Evolutionary conservation across 2,797 vertebrate genomes (phyloP).

Genomic region (Silurus lanzhouensis): DNA sequence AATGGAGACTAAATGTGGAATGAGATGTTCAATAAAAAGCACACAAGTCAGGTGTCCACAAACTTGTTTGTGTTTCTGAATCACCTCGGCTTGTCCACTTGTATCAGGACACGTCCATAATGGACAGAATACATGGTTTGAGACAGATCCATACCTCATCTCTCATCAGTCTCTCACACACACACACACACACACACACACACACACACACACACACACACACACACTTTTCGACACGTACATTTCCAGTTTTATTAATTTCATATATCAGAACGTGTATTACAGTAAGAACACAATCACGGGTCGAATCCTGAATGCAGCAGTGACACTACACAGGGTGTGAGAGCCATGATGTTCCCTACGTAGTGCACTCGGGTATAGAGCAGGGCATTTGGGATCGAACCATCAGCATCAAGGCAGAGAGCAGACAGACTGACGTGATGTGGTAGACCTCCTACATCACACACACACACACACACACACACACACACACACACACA

Average conservation of each 20-base stretch:
- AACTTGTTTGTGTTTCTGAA: no score
- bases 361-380: not conserved
- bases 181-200: not conserved
- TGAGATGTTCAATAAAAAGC: no score
- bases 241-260: constrained; percentile 63
- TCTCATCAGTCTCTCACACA: not conserved
- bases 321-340: not conserved
- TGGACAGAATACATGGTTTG: no score
- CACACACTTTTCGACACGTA: not conserved
- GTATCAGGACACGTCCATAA: no score
- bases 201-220: constrained; percentile 4
- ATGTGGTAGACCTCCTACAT: not conserved
- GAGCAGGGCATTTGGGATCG: constrained; percentile 14
- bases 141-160: no score
- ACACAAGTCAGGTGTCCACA: no score
- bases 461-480: not conserved
- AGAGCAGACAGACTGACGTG: not conserved
- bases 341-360: not conserved
- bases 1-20: no score
- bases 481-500: constrained; percentile 12
- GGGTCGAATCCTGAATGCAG: constrained; percentile 15
- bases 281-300: constrained; percentile 77
- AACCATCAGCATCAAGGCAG: not conserved
- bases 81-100: no score
- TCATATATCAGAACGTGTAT: constrained; percentile 64